Percentiles rank a stretch among this genome's conserved stretches.
Evolutionary conservation across 2,888 invertebrate species (phyloP).

Genomic region (Pollenia labialis): DNA sequence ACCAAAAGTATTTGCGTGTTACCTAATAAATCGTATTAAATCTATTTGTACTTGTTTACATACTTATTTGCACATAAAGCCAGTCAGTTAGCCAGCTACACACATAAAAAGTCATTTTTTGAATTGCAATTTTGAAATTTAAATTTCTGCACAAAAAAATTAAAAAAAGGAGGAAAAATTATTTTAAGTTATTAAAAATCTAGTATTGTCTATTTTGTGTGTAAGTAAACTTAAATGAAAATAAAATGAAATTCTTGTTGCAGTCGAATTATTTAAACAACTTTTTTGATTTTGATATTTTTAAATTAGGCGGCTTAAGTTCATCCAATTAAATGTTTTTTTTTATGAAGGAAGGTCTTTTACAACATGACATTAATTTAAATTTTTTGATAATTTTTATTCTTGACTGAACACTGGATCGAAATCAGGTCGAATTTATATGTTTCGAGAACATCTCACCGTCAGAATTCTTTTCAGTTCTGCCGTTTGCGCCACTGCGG

Average conservation of each 20-base stretch:
- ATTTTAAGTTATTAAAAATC: not conserved
- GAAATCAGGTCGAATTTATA: too few species aligned
- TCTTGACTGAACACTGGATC: too few species aligned
- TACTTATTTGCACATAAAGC: not conserved
- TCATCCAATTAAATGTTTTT: too few species aligned
- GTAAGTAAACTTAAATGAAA: not conserved
- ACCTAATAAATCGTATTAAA: constrained; percentile 34
- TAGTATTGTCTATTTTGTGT: not conserved
- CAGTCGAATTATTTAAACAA: constrained; percentile 29
- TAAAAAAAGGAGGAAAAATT: not conserved
- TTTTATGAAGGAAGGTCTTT: too few species aligned
- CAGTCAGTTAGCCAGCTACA: not conserved
- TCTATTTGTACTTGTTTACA: constrained; percentile 10
- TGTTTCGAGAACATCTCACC: too few species aligned
- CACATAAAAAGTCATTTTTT: constrained; percentile 3
- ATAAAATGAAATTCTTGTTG: constrained; percentile 27
- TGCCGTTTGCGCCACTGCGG: too few species aligned
- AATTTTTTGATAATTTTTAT: too few species aligned
- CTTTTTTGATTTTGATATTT: not conserved
- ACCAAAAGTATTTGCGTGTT: not conserved
- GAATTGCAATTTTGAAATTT: not conserved
- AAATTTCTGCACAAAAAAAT: not conserved
- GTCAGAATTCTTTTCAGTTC: too few species aligned
- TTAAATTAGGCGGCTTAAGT: too few species aligned
- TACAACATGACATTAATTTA: too few species aligned